Conservation (phyloP, 2,888 invertebrate species). For the Eumacrocentrus americanus region DNA sequence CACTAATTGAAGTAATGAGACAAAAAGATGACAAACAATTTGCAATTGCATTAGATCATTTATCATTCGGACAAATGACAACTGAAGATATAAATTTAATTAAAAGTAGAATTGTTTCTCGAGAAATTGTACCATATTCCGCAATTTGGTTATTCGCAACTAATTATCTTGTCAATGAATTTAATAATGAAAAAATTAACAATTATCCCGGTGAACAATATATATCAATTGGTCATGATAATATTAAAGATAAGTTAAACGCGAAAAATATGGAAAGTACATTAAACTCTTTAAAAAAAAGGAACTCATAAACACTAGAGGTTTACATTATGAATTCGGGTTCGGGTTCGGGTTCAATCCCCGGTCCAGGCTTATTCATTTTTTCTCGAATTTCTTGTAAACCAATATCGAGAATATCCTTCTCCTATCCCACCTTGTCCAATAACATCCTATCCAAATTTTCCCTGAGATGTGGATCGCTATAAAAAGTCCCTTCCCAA, state of each 20-base stretch:
- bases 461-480: no score
- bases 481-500: no score
- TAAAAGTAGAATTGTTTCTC: slow-evolving; percentile 27
- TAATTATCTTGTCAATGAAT: background rate
- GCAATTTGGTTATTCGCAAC: slow-evolving; percentile 19
- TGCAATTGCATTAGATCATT: slow-evolving; percentile 41
- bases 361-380: no score
- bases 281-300: no score
- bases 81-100: slow-evolving; percentile 37
- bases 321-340: background rate
- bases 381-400: no score
- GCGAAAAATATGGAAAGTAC: background rate
- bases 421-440: no score
- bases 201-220: background rate
- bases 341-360: no score
- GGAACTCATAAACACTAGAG: background rate
- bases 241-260: background rate
- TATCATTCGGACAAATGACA: slow-evolving; percentile 38
- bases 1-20: slow-evolving; percentile 47
- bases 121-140: slow-evolving; percentile 25
- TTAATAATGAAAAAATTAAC: background rate
- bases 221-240: background rate
- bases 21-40: slow-evolving; percentile 44
- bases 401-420: no score
- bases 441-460: no score